A percentile compares a stretch with the other conserved stretches of the same genome.
These are phyloP conservation scores for Kryptolebias ocellatus DNA, from an alignment of 2,797 vertebrate species.

Conservation along the genomic window DNA sequence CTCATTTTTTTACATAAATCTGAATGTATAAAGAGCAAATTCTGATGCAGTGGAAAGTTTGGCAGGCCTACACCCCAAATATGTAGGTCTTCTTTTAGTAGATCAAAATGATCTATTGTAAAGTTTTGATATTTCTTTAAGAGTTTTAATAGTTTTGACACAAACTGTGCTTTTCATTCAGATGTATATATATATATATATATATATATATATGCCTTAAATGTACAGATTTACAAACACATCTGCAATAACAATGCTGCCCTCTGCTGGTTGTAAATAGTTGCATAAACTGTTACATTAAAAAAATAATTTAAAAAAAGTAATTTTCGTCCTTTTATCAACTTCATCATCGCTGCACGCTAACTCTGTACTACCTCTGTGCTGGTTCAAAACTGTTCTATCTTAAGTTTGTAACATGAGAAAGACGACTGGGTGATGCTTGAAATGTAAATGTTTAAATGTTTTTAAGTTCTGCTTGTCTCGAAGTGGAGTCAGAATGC, in stretches of 20 bases:
- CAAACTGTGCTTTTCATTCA: conserved; percentile 6
- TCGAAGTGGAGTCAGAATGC: no score
- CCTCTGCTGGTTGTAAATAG: conserved; percentile 66
- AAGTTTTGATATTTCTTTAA: conserved; percentile 40
- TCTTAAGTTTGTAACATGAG: no score
- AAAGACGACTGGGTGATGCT: no score
- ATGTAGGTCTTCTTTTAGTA: conserved; percentile 21
- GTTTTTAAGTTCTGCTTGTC: no score
- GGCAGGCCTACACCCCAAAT: conserved; percentile 28
- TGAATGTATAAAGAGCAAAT: conserved; percentile 23
- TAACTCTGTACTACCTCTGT: no score
- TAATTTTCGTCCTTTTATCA: conserved; percentile 9
- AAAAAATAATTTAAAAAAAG: conserved; percentile 29
- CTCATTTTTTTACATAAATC: conserved; percentile 13
- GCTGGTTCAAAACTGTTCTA: no score
- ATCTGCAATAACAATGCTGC: conserved; percentile 19
- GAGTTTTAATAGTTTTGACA: conserved; percentile 19
- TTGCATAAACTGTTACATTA: conserved; percentile 27
- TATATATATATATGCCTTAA: conserved; percentile 12
- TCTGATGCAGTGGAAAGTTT: conserved; percentile 19
- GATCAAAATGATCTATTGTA: conserved; percentile 27
- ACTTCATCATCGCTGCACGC: no score
- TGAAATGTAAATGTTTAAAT: no score
- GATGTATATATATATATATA: conserved; percentile 29
- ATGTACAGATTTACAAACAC: conserved; percentile 43